Percentiles rank a stretch among this genome's conserved stretches.
Evolutionary conservation across 23 tunicate genomes (phyloP).

Genomic region (Ascidia mentula): DNA sequence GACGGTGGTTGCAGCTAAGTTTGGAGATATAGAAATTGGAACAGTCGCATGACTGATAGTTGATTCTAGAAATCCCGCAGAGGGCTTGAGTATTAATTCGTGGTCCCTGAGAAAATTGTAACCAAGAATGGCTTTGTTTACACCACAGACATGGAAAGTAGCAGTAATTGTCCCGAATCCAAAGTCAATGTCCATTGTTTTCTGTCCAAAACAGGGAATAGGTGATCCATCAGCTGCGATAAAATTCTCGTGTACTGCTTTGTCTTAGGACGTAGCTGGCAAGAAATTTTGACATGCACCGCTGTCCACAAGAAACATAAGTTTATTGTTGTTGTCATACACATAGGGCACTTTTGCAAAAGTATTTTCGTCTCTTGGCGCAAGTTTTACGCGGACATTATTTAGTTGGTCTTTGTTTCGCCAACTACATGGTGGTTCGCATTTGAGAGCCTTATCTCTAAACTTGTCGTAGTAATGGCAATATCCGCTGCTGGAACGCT

Average conservation of each 20-base stretch:
- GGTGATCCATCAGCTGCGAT: not conserved
- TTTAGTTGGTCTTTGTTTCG: too few species aligned
- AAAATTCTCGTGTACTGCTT: not conserved
- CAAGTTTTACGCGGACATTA: too few species aligned
- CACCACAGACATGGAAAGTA: not conserved
- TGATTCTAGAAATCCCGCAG: not conserved
- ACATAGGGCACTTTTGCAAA: too few species aligned
- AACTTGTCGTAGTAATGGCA: too few species aligned
- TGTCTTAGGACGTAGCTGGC: not conserved
- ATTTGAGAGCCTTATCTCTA: too few species aligned
- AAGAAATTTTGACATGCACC: not conserved
- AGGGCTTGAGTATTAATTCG: not conserved
- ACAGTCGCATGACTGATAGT: not conserved
- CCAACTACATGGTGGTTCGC: too few species aligned
- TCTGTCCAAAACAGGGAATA: too few species aligned
- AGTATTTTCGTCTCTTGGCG: too few species aligned
- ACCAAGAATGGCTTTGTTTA: slow-evolving; percentile 5
- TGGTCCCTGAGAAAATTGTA: not conserved
- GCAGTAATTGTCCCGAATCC: too few species aligned
- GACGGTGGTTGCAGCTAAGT: not conserved
- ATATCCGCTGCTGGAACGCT: too few species aligned
- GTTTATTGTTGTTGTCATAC: not conserved
- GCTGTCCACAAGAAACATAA: not conserved
- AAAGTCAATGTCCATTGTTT: too few species aligned
- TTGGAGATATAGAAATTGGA: not conserved